These are phyloP conservation scores for Eufriesea mexicana DNA, from an alignment of 1,140 invertebrate species.

Conservation along the genomic window DNA sequence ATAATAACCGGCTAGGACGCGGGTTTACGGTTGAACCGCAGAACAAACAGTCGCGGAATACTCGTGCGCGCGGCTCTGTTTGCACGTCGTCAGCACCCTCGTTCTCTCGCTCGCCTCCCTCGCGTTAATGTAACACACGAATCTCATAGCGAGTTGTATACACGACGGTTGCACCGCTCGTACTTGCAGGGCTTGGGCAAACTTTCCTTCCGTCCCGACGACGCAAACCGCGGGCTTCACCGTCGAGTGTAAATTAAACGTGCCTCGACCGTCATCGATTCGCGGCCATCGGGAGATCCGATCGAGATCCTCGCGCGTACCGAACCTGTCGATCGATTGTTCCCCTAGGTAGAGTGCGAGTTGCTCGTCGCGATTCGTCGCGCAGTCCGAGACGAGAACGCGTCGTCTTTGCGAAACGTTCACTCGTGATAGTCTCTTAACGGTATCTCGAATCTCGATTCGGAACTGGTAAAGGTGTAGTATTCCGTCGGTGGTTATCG, in stretches of 20 bases:
- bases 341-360: background rate
- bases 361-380: background rate
- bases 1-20: conserved; percentile 59
- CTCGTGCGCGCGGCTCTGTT: conserved; percentile 25
- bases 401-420: too few relatives aligned
- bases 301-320: background rate
- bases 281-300: background rate
- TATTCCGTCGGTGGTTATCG: background rate
- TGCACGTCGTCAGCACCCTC: conserved; percentile 34
- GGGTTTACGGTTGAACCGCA: conserved; percentile 57
- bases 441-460: conserved; percentile 14
- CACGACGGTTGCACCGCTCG: background rate
- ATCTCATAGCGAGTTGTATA: conserved; percentile 20
- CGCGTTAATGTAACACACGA: conserved; percentile 43
- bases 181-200: conserved; percentile 5
- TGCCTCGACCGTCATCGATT: background rate
- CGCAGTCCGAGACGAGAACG: too few relatives aligned
- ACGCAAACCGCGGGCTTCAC: conserved; percentile 19
- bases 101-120: conserved; percentile 12
- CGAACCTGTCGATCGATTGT: background rate
- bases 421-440: too few relatives aligned
- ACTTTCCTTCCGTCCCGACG: conserved; percentile 44
- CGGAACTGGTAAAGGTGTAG: conserved; percentile 10
- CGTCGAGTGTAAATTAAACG: conserved; percentile 47
- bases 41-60: conserved; percentile 61